These are phyloP conservation scores for Acrossocheilus fasciatus DNA, from an alignment of 2,797 vertebrate genomes.

Conservation along the genomic window DNA sequence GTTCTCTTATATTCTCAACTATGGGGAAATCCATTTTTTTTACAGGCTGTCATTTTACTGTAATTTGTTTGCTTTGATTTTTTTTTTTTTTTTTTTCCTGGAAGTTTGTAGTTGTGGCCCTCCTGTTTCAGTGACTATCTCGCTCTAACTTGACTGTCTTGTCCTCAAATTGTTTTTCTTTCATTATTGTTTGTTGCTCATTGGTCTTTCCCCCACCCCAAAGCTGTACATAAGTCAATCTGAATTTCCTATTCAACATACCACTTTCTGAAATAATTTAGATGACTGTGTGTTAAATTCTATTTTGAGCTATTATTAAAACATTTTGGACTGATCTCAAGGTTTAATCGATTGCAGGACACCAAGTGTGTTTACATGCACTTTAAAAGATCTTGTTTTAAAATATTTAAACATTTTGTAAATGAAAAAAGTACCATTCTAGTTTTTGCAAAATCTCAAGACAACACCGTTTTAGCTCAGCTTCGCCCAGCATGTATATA, in stretches of 20 bases:
- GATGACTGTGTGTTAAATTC: constrained; percentile 82
- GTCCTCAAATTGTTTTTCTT: constrained; percentile 60
- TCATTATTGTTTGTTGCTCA: constrained; percentile 57
- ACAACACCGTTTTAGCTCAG: not conserved
- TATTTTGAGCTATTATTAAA: constrained; percentile 89
- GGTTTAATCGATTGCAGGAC: constrained; percentile 43
- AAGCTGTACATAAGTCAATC: constrained; percentile 69
- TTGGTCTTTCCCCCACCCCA: constrained; percentile 64
- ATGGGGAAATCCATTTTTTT: constrained; percentile 62
- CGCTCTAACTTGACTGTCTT: constrained; percentile 50
- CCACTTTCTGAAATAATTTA: constrained; percentile 70
- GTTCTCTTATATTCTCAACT: constrained; percentile 48
- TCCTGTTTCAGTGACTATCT: constrained; percentile 55
- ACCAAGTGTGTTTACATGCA: not conserved
- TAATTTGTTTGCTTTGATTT: constrained; percentile 68
- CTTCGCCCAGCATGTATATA: not conserved
- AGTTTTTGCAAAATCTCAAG: not conserved
- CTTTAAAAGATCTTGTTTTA: not conserved
- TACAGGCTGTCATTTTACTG: constrained; percentile 64
- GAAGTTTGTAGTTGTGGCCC: constrained; percentile 73
- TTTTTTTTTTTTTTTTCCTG: constrained; percentile 47
- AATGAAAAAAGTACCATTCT: not conserved
- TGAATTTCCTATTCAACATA: constrained; percentile 70
- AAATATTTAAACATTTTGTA: not conserved
- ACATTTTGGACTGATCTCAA: constrained; percentile 76